Base-by-base conservation (phyloP, 2,113 vertebrate genomes). In the Papio anubis region DNA sequence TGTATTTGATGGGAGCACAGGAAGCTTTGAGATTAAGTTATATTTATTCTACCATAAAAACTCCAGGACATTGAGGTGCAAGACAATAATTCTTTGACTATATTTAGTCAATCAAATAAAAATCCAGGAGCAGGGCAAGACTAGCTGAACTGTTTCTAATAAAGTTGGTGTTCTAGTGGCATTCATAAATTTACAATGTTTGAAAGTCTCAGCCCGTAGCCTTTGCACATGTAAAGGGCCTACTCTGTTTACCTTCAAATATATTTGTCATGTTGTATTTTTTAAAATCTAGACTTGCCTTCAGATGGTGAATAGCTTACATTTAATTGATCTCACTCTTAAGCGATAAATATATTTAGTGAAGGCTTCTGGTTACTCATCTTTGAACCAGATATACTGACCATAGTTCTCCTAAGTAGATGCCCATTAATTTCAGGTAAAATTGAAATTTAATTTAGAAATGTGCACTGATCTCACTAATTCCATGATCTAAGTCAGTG, bases 31-130 rank as follows among this genome's bases (percentile, higher is more conserved):
- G 70, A 64, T 82, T 59, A 72, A 85, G 52, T 79, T 85, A 32
- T 25, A 73, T 93, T 68, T 80, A 83, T 85, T 96, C 52, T 93
- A 52, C 14, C 11, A 50, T 61, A 96, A 91, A 81, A 95, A 50
- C 43, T 57, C 38, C 48, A 90, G 90, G 45, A 87, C 35, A 40
- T 1, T 0, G 7, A 97, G n/a, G 40, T 82, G 1, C 9, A 84
- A 70, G 70, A 55, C 79, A 94, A 38, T 52, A 85, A 86, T 94
- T 90, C 35, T 43, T 72, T 86, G 38, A 50, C 6, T 79, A 11
- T n/a, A 32, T 11, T 48, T 14, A 85, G 13, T 68, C 45, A 61
- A 55, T 75, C 52, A 83, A 52, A 89, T 80, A 75, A 73, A 59
- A 93, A 50, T 50, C 30, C 6, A 64, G 38, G 35, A 59, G 8